phyloP scores from a whole-genome alignment of 1,140 invertebrate genomes.

The Bacillus rossius region DNA sequence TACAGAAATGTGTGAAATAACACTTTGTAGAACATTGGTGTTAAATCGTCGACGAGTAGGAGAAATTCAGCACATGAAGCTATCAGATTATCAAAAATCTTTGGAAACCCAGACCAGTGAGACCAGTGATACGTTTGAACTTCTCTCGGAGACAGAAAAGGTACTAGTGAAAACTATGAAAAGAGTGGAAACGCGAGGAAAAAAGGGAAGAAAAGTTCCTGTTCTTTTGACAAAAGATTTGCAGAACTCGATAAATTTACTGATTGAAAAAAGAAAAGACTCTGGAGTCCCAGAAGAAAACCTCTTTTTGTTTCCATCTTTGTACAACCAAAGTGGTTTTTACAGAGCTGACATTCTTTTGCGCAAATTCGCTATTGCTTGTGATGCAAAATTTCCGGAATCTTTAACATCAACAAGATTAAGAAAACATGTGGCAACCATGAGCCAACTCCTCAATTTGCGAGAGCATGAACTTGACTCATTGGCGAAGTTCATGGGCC shows the following conservation, averaged over 20 bases:
- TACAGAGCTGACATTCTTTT: neutral
- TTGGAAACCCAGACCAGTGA: neutral
- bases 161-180: neutral
- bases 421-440: conserved; percentile 22
- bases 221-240: neutral
- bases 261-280: neutral
- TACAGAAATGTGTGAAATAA: neutral
- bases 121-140: neutral
- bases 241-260: neutral
- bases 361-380: conserved; percentile 12
- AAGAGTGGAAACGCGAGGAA: neutral
- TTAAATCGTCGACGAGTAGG: neutral
- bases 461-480: conserved; percentile 18
- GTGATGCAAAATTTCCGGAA: conserved; percentile 7
- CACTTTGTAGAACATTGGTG: neutral
- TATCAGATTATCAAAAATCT: neutral
- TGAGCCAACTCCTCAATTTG: conserved; percentile 20
- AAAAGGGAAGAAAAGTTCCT: conserved; percentile 9
- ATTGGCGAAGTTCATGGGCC: conserved; percentile 19
- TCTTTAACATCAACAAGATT: conserved; percentile 20
- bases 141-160: neutral
- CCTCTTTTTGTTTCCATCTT: neutral
- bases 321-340: neutral
- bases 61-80: neutral
- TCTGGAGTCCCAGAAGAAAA: neutral